Conservation (phyloP, 2,888 invertebrate genomes). For the Nineta flava region DNA sequence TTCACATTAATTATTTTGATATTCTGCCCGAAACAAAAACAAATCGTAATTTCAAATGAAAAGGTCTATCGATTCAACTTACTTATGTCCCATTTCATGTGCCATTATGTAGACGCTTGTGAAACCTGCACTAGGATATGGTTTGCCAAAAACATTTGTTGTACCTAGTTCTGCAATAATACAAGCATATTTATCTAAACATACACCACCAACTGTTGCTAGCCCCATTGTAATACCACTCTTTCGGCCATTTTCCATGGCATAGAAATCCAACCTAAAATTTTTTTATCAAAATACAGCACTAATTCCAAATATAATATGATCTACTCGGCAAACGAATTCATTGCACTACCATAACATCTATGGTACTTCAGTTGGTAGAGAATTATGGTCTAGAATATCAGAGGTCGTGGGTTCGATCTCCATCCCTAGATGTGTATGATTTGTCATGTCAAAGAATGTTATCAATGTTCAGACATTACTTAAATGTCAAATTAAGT, state of each 20-base stretch:
- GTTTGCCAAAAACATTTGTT: slow-evolving; percentile 53
- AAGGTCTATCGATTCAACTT: slow-evolving; percentile 22
- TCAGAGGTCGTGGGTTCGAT: no score
- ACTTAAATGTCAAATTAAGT: no score
- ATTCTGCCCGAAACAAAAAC: no score
- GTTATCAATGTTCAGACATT: no score
- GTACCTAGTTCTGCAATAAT: slow-evolving; percentile 66
- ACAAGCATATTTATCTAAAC: slow-evolving; percentile 53
- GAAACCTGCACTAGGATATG: slow-evolving; percentile 72
- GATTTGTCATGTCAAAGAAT: no score
- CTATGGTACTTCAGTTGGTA: no score
- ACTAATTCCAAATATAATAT: no score
- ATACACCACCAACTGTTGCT: slow-evolving; percentile 66
- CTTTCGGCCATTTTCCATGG: slow-evolving; percentile 48
- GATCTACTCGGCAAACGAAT: no score
- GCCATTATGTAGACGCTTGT: slow-evolving; percentile 68
- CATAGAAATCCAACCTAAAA: slow-evolving; percentile 53
- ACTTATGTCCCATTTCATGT: slow-evolving; percentile 76
- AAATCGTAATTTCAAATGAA: slow-evolving; percentile 1
- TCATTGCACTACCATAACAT: no score
- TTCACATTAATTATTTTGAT: no score
- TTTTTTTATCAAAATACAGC: neutral
- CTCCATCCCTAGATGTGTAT: no score
- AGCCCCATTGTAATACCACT: slow-evolving; percentile 67
- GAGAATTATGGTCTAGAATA: no score